Conservation (phyloP, 2,888 invertebrate genomes). For the Hydrotaea cyrtoneurina region DNA sequence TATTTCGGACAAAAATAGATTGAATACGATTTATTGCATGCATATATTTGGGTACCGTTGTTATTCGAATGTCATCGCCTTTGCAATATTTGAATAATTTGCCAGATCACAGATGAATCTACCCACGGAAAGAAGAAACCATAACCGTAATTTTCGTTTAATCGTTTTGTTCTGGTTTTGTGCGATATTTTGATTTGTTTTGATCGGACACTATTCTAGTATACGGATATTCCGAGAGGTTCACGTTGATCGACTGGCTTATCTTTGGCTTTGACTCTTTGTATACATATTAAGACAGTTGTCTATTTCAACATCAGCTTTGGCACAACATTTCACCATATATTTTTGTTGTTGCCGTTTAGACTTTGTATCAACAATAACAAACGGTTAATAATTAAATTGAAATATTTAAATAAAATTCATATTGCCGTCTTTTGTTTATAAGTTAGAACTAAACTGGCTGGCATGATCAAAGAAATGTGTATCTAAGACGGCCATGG, state of each 20-base stretch:
- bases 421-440: too few species aligned
- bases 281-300: background rate
- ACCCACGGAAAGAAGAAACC: background rate
- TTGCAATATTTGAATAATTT: background rate
- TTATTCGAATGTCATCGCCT: background rate
- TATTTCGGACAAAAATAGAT: constrained; percentile 12
- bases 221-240: background rate
- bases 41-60: background rate
- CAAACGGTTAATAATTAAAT: too few species aligned
- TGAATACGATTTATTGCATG: constrained; percentile 1
- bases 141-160: background rate
- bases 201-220: background rate
- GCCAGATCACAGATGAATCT: background rate
- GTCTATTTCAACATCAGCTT: background rate
- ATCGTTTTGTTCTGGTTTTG: background rate
- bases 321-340: background rate
- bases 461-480: too few species aligned
- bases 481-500: too few species aligned
- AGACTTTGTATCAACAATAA: too few species aligned
- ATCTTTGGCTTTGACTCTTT: background rate
- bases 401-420: too few species aligned
- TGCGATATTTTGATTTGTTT: background rate
- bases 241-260: background rate
- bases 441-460: too few species aligned
- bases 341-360: background rate